Percentiles rank a stretch among this genome's conserved stretches.
Conservation (phyloP, 2,797 vertebrate species). For the Tokudaia tokunoshimensis region DNA sequence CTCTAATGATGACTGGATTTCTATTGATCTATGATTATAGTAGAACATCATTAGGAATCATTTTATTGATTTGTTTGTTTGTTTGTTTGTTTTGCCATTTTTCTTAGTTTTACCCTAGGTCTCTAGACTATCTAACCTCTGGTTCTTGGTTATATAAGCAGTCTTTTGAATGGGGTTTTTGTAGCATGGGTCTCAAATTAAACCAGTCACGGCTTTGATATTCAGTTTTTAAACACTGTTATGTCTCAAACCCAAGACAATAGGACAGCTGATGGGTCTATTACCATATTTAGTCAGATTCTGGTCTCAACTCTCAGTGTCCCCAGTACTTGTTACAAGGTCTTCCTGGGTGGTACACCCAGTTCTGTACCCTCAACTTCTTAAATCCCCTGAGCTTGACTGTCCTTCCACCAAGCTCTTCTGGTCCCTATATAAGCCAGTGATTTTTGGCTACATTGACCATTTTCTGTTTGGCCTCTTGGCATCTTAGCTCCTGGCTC, state of each 20-base stretch:
- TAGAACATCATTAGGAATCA: not conserved
- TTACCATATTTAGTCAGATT: not conserved
- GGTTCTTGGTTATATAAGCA: not conserved
- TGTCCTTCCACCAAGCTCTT: too few relatives aligned
- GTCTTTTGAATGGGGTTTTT: not conserved
- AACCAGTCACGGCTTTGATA: not conserved
- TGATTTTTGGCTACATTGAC: too few relatives aligned
- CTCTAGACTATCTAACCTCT: not conserved
- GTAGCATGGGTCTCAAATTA: not conserved
- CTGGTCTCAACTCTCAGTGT: not conserved
- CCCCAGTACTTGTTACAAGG: not conserved
- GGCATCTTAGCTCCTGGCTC: too few relatives aligned
- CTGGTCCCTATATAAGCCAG: too few relatives aligned
- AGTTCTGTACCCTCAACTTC: not conserved
- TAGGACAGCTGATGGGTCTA: not conserved
- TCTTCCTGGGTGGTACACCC: not conserved
- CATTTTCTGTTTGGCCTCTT: too few relatives aligned
- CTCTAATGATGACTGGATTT: not conserved
- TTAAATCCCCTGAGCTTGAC: not conserved
- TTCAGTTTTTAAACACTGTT: not conserved
- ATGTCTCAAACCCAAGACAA: not conserved
- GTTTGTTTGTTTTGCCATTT: not conserved
- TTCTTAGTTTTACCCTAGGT: not conserved
- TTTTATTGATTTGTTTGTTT: not conserved
- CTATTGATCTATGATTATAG: not conserved